Percentiles rank a stretch among this genome's conserved stretches.
Conservation (phyloP, 2,888 invertebrate genomes). For the Cenopis cana region DNA sequence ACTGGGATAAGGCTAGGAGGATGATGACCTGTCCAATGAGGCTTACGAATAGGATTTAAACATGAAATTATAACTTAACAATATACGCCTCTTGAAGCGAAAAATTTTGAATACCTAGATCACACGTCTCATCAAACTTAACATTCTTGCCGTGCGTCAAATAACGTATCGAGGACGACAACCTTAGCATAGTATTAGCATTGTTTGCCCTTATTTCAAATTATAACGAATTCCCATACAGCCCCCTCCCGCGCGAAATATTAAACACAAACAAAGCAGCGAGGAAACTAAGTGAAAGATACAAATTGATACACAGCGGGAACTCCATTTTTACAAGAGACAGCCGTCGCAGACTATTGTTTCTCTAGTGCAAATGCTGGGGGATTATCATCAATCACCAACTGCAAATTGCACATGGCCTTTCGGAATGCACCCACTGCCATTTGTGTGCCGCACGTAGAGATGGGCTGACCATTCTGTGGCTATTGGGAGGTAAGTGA, state of each 20-base stretch:
- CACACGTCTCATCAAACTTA: no score
- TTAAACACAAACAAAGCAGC: slow-evolving; percentile 21
- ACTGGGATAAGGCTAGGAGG: no score
- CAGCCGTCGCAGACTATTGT: slow-evolving; percentile 60
- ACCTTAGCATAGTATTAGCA: not conserved
- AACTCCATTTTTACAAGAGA: slow-evolving; percentile 53
- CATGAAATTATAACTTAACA: no score
- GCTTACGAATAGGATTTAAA: no score
- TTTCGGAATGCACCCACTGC: slow-evolving; percentile 73
- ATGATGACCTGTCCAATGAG: no score
- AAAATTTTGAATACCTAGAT: no score
- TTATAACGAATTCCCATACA: slow-evolving; percentile 7
- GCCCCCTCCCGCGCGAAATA: slow-evolving; percentile 3
- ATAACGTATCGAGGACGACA: not conserved
- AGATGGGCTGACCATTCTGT: slow-evolving; percentile 27
- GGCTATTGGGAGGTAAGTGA: slow-evolving; percentile 8
- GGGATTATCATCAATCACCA: slow-evolving; percentile 82
- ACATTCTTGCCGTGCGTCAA: not conserved
- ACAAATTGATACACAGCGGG: slow-evolving; percentile 49
- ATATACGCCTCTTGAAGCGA: no score
- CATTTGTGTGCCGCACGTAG: slow-evolving; percentile 65
- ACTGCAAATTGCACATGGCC: slow-evolving; percentile 78
- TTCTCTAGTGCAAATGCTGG: slow-evolving; percentile 65
- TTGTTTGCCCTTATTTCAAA: not conserved
- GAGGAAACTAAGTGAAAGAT: slow-evolving; percentile 41